phyloP scores from a whole-genome alignment of 2,888 invertebrate genomes.

The Chloroclystis v-ata region DNA sequence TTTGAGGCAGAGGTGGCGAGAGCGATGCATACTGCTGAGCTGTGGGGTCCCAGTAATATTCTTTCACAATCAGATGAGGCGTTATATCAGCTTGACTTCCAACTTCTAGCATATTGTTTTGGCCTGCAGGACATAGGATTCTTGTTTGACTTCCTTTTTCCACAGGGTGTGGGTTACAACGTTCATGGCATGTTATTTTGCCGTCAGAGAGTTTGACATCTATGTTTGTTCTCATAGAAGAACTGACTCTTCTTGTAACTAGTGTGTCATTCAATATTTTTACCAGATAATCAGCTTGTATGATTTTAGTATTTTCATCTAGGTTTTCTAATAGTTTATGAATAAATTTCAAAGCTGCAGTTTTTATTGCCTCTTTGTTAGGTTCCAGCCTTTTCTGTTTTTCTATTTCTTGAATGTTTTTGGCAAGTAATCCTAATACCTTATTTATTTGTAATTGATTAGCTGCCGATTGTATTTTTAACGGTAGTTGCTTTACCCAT shows the following conservation, averaged over 20 bases:
- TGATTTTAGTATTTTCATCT: constrained; percentile 15
- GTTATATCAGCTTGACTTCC: not conserved
- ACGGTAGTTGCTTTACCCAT: constrained; percentile 42
- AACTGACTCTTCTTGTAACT: constrained; percentile 32
- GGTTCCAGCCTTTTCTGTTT: constrained; percentile 31
- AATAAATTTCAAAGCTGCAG: constrained; percentile 42
- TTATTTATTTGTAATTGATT: constrained; percentile 37
- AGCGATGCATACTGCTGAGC: not conserved
- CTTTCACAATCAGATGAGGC: not conserved
- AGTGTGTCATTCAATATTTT: constrained; percentile 35
- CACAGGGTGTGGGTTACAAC: too few relatives aligned
- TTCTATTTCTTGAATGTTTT: constrained; percentile 45
- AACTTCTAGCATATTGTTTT: not conserved
- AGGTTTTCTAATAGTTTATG: constrained; percentile 37
- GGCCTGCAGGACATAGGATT: too few relatives aligned
- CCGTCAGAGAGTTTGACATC: not conserved
- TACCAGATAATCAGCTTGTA: constrained; percentile 32
- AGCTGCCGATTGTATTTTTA: constrained; percentile 28
- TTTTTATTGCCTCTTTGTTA: constrained; percentile 28
- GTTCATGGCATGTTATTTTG: not conserved
- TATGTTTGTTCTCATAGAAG: constrained; percentile 12
- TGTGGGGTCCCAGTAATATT: constrained; percentile 8
- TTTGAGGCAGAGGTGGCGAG: not conserved
- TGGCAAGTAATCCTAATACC: constrained; percentile 39
- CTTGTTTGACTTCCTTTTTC: not conserved